These are phyloP conservation scores for Dermochelys coriacea DNA, from an alignment of 2,797 vertebrate species.

Conservation along the genomic window DNA sequence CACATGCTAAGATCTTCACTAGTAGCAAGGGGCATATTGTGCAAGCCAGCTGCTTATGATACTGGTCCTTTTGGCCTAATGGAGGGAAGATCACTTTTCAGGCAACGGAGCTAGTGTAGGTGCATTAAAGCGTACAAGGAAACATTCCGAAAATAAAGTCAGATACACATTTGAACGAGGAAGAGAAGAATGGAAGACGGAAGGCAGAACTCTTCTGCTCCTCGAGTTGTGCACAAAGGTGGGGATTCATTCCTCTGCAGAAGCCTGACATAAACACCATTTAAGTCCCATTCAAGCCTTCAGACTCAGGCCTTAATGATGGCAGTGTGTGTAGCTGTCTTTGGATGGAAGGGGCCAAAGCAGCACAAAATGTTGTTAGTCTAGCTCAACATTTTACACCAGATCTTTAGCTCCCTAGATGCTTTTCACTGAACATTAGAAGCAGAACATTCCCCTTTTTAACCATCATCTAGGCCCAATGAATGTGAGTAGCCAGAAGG, in stretches of 20 bases:
- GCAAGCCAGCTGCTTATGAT: background rate
- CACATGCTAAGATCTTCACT: background rate
- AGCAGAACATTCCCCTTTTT: background rate
- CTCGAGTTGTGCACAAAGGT: background rate
- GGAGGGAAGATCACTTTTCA: background rate
- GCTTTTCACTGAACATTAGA: background rate
- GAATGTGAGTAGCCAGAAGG: background rate
- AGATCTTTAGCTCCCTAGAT: background rate
- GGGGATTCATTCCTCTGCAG: background rate
- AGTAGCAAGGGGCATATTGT: background rate
- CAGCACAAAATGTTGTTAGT: background rate
- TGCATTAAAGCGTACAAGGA: background rate
- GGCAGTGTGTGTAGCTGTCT: rapidly evolving
- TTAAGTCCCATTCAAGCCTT: background rate
- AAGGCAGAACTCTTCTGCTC: background rate
- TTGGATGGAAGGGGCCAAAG: background rate
- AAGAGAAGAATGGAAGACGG: background rate
- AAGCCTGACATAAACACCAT: background rate
- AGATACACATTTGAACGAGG: background rate
- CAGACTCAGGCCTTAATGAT: background rate
- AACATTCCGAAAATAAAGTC: background rate
- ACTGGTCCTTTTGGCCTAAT: background rate
- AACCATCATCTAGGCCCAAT: background rate
- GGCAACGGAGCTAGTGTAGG: background rate
- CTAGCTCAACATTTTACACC: rapidly evolving